Evolutionary conservation across 2,113 vertebrate species (phyloP).

Genomic region (Ictidomys tridecemlineatus): DNA sequence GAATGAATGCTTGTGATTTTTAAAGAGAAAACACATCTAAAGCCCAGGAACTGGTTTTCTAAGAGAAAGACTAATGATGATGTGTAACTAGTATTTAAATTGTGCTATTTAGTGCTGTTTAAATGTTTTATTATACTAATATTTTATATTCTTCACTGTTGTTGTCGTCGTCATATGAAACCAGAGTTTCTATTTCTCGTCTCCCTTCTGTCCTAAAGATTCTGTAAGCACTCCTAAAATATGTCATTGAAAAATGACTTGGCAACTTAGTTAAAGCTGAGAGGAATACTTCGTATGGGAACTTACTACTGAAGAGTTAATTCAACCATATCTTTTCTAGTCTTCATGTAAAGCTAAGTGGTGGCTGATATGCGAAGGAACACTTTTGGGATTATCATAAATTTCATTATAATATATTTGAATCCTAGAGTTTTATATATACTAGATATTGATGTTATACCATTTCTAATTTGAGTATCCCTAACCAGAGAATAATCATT

Average conservation of each 20-base stretch:
- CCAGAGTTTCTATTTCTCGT: constrained; percentile 40
- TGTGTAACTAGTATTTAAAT: constrained; percentile 58
- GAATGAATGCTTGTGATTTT: constrained; percentile 56
- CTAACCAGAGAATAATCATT: constrained; percentile 48
- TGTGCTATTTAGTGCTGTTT: constrained; percentile 67
- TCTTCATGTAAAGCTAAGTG: constrained; percentile 23
- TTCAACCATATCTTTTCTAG: background rate
- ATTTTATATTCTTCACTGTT: constrained; percentile 59
- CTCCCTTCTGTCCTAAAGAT: background rate
- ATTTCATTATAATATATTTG: constrained; percentile 54
- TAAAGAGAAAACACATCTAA: constrained; percentile 2
- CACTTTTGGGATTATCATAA: constrained; percentile 17
- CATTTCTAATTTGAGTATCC: constrained; percentile 65
- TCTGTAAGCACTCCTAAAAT: background rate
- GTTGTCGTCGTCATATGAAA: constrained; percentile 39
- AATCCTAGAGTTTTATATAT: constrained; percentile 51
- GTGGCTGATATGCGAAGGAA: constrained; percentile 47
- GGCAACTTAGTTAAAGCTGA: background rate
- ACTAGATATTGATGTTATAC: constrained; percentile 39
- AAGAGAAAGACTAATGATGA: constrained; percentile 13
- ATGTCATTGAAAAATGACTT: background rate
- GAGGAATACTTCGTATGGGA: constrained; percentile 7
- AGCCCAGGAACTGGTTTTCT: constrained; percentile 56
- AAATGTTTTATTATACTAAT: constrained; percentile 68
- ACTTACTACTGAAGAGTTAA: background rate